A percentile compares a stretch with the other conserved stretches of the same genome.
Conservation (phyloP, 2,113 vertebrate genomes). For the Triplophysa siluroides region DNA sequence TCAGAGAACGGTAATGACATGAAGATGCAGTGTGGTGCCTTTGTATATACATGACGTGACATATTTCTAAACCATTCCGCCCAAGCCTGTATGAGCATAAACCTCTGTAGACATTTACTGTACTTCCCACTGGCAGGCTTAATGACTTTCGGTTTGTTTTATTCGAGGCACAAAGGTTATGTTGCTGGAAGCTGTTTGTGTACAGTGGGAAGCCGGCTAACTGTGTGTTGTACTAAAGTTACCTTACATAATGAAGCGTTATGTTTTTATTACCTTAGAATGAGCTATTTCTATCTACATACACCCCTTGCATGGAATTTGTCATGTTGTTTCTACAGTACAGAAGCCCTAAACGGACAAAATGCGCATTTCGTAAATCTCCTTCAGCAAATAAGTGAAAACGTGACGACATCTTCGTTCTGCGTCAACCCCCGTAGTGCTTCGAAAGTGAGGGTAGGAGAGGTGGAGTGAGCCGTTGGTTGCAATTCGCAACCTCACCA, state of each 20-base stretch:
- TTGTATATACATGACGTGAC: neutral
- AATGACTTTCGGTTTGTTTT: conserved; percentile 28
- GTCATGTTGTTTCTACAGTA: too few species aligned
- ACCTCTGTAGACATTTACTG: neutral
- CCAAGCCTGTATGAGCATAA: neutral
- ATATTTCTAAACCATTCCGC: neutral
- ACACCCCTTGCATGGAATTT: too few species aligned
- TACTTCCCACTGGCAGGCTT: conserved; percentile 20
- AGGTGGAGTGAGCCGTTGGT: too few species aligned
- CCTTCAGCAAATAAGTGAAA: too few species aligned
- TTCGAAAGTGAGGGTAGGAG: too few species aligned
- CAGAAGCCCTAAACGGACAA: too few species aligned
- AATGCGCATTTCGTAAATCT: too few species aligned
- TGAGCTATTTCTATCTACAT: too few species aligned
- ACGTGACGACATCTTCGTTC: too few species aligned
- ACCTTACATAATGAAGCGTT: neutral
- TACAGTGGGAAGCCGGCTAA: conserved; percentile 6
- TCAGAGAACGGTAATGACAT: neutral
- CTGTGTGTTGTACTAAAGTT: conserved; percentile 4
- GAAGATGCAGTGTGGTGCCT: neutral
- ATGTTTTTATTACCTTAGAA: too few species aligned
- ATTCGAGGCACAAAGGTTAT: conserved; percentile 13
- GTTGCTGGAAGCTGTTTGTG: conserved; percentile 29
- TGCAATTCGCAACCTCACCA: too few species aligned
- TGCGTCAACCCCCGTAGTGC: too few species aligned